A percentile compares a stretch with the other conserved stretches of the same genome.
Evolutionary conservation across 2,888 invertebrate genomes (phyloP).

Genomic region (Aplocera efformata): DNA sequence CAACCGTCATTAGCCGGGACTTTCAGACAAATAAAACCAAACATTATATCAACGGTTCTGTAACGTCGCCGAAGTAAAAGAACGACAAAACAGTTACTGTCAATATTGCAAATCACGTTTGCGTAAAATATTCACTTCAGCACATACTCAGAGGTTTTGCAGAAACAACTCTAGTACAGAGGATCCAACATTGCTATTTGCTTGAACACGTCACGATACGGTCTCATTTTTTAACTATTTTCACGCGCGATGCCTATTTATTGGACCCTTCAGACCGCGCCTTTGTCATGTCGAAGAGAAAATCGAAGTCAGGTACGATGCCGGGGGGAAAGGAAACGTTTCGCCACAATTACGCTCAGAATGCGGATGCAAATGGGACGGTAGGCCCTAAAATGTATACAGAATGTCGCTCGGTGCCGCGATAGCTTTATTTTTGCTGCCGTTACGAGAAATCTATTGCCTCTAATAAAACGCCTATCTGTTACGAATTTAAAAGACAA

Average conservation of each 20-base stretch:
- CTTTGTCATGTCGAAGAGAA: constrained; percentile 74
- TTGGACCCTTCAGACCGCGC: constrained; percentile 75
- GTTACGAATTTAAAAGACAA: constrained; percentile 64
- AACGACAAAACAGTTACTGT: constrained; percentile 42
- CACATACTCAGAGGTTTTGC: constrained; percentile 23
- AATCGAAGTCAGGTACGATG: constrained; percentile 72
- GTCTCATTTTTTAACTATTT: constrained; percentile 69
- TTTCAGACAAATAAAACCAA: constrained; percentile 4
- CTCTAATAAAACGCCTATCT: constrained; percentile 71
- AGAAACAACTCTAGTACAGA: constrained; percentile 44
- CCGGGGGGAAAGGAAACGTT: constrained; percentile 53
- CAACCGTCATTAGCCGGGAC: constrained; percentile 8
- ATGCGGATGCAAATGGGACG: constrained; percentile 75
- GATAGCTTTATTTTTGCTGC: constrained; percentile 71
- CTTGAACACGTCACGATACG: constrained; percentile 30
- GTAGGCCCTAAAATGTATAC: constrained; percentile 67
- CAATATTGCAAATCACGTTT: constrained; percentile 50
- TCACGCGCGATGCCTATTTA: constrained; percentile 68
- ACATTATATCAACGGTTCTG: constrained; percentile 1
- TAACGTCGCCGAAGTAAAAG: constrained; percentile 15
- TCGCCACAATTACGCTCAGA: constrained; percentile 72
- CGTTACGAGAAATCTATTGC: constrained; percentile 72
- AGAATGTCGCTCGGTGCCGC: constrained; percentile 53
- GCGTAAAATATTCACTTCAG: constrained; percentile 40
- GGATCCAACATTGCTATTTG: constrained; percentile 43